phyloP scores from a whole-genome alignment of 2,888 invertebrate species.

The Cloeon dipterum region DNA sequence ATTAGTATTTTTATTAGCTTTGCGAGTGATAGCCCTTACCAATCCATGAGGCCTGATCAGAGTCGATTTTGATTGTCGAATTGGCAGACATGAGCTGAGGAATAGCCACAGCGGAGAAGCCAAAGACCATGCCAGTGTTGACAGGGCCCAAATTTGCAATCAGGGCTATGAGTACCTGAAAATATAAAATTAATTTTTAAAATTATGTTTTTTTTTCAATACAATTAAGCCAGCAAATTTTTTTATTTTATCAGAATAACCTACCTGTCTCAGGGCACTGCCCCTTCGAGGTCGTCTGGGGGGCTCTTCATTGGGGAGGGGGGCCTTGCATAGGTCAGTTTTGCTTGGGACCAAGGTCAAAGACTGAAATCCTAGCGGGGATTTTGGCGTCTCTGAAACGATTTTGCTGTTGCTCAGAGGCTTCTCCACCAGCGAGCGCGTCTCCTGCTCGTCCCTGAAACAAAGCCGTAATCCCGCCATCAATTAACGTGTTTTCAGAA shows the following conservation, averaged over 20 bases:
- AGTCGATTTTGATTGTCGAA: slow-evolving; percentile 28
- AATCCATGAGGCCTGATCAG: slow-evolving; percentile 37
- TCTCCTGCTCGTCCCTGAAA: too few species aligned
- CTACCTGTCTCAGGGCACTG: slow-evolving; percentile 20
- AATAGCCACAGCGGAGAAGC: slow-evolving; percentile 39
- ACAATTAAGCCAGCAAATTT: background rate
- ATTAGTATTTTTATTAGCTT: too few species aligned
- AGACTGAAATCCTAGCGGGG: too few species aligned
- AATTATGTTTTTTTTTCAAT: background rate
- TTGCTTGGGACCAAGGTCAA: too few species aligned
- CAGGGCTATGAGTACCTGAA: slow-evolving; percentile 34
- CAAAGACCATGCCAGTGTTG: slow-evolving; percentile 45
- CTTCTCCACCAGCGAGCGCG: too few species aligned
- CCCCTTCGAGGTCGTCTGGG: slow-evolving; percentile 1
- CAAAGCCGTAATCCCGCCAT: too few species aligned
- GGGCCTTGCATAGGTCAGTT: too few species aligned
- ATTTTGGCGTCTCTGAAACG: too few species aligned
- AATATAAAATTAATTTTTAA: background rate
- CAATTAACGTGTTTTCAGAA: too few species aligned
- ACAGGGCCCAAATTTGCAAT: slow-evolving; percentile 41
- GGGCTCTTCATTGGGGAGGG: too few species aligned
- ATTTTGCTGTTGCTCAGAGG: too few species aligned
- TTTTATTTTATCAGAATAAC: too few species aligned
- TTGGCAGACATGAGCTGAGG: slow-evolving; percentile 29
- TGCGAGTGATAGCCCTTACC: slow-evolving; percentile 21